phyloP scores from a whole-genome alignment of 1,140 invertebrate species.

The Maniola jurtina region DNA sequence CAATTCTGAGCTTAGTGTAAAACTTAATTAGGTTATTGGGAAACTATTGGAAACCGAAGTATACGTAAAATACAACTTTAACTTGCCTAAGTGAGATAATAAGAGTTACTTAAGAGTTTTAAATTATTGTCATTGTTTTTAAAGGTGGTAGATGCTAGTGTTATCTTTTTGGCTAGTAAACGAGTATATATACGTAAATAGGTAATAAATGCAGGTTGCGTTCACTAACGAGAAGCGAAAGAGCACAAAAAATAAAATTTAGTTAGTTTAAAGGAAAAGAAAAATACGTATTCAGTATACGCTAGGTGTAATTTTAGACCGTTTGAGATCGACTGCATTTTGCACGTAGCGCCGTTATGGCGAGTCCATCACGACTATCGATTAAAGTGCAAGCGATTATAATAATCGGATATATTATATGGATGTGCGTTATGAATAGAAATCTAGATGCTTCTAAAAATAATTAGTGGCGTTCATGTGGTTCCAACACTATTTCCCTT shows the following conservation, averaged over 20 bases:
- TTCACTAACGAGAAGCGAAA: conserved; percentile 53
- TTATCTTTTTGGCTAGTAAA: conserved; percentile 70
- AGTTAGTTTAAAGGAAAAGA: conserved; percentile 67
- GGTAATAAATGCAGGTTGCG: conserved; percentile 52
- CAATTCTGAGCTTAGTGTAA: conserved; percentile 69
- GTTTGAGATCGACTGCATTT: conserved; percentile 39
- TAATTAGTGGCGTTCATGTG: conserved; percentile 56
- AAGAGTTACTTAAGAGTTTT: conserved; percentile 73
- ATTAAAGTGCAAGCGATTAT: conserved; percentile 37
- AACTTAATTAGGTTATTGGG: conserved; percentile 70
- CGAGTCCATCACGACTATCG: conserved; percentile 22
- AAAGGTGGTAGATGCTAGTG: conserved; percentile 73
- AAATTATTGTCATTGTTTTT: conserved; percentile 75
- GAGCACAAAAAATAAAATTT: conserved; percentile 56
- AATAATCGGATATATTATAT: conserved; percentile 55
- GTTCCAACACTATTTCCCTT: conserved; percentile 46
- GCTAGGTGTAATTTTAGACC: conserved; percentile 67
- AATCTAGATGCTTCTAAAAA: conserved; percentile 67
- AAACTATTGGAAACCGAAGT: conserved; percentile 76
- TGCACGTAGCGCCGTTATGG: conserved; percentile 30
- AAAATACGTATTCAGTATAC: conserved; percentile 76
- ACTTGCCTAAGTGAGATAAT: conserved; percentile 77
- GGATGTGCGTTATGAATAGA: conserved; percentile 68
- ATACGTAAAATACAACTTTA: conserved; percentile 77
- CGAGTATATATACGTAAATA: conserved; percentile 66